Evolutionary conservation across 2,888 invertebrate species (phyloP).

Genomic region (Malthinus flaveolus): DNA sequence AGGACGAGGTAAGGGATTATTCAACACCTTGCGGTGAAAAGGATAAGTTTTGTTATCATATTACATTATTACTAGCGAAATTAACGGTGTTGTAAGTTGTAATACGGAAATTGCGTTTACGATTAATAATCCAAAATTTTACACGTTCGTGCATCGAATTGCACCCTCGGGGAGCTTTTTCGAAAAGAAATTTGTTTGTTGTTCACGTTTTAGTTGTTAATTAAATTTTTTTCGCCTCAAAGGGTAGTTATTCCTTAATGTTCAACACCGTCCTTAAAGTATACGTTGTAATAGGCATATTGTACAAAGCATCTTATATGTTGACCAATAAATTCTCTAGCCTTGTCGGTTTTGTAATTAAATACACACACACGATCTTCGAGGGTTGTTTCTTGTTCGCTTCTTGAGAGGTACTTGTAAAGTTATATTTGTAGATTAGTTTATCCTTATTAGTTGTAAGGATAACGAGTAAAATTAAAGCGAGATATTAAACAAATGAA

Average conservation of each 20-base stretch:
- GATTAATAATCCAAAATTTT: not conserved
- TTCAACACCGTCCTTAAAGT: conserved; percentile 23
- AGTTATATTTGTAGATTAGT: not conserved
- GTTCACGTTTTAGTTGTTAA: too few species aligned
- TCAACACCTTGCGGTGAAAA: conserved; percentile 18
- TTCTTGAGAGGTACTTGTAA: conserved; percentile 5
- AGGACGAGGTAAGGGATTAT: conserved; percentile 8
- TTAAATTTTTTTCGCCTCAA: too few species aligned
- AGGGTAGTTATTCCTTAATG: too few species aligned
- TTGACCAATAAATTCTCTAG: conserved; percentile 40
- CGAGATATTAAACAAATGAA: not conserved
- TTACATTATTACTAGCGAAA: conserved; percentile 23
- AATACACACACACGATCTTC: conserved; percentile 36
- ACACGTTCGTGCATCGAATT: too few species aligned
- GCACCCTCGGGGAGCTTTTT: too few species aligned
- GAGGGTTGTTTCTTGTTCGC: conserved; percentile 24
- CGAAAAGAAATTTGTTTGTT: too few species aligned
- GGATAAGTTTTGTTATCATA: conserved; percentile 24
- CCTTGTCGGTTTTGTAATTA: conserved; percentile 41
- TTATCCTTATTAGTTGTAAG: conserved; percentile 1
- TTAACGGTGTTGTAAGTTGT: conserved; percentile 22
- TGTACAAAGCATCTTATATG: conserved; percentile 32
- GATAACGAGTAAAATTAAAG: not conserved
- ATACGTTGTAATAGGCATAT: conserved; percentile 33
- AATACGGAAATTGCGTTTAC: not conserved